These are phyloP conservation scores for Calyptommatus sinebrachiatus DNA, from an alignment of 2,113 vertebrate genomes.

Conservation along the genomic window DNA sequence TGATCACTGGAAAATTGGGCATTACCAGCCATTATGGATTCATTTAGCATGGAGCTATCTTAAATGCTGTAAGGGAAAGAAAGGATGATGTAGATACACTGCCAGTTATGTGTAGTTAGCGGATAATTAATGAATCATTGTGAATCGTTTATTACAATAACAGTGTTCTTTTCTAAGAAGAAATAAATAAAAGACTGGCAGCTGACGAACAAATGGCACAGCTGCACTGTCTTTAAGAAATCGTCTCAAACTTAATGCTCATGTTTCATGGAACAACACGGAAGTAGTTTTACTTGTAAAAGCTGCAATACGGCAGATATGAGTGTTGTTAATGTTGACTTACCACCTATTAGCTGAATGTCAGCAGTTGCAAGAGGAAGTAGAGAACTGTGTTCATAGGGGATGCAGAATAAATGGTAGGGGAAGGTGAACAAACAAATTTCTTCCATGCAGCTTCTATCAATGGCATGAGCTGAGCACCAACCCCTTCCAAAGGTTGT, in stretches of 20 bases:
- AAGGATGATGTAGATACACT: slow-evolving; percentile 12
- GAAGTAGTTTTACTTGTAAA: slow-evolving; percentile 26
- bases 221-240: not conserved
- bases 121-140: slow-evolving; percentile 32
- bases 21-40: not conserved
- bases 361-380: no score
- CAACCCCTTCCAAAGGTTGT: no score
- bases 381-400: no score
- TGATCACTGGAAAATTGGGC: not conserved
- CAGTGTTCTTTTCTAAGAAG: slow-evolving; percentile 1
- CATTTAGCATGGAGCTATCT: not conserved
- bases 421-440: no score
- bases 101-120: slow-evolving; percentile 29
- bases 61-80: not conserved
- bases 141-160: slow-evolving; percentile 34
- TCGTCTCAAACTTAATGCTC: slow-evolving; percentile 18
- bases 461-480: no score
- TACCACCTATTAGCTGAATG: not conserved
- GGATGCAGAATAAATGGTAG: no score
- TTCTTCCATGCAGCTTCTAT: no score
- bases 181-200: not conserved
- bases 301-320: not conserved
- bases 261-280: not conserved
- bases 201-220: slow-evolving; percentile 27
- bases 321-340: not conserved